A percentile compares a stretch with the other conserved stretches of the same genome.
These are phyloP conservation scores for Mesoclemmys tuberculata DNA, from an alignment of 2,113 vertebrate species.

Conservation along the genomic window DNA sequence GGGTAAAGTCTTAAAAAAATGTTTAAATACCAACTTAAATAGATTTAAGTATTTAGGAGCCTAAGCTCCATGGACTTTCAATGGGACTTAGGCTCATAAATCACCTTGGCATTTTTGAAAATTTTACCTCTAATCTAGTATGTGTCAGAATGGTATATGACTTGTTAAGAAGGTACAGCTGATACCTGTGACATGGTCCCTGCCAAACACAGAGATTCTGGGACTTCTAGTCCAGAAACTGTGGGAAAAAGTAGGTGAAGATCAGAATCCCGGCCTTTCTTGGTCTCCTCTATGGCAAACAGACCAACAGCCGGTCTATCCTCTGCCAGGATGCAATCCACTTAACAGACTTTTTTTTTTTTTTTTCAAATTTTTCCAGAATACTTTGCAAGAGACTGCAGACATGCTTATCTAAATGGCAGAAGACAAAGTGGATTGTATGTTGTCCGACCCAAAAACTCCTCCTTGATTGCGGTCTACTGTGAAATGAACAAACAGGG, in stretches of 20 bases:
- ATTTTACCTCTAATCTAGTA: not conserved
- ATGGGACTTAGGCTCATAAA: not conserved
- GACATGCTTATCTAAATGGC: not conserved
- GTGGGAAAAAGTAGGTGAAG: not conserved
- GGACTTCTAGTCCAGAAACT: not conserved
- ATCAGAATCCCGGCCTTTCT: not conserved
- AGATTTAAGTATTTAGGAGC: no score
- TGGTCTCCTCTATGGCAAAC: not conserved
- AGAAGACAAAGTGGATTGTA: constrained; percentile 23
- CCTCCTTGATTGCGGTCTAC: not conserved
- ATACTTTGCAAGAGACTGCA: constrained; percentile 37
- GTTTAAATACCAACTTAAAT: no score
- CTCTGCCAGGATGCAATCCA: not conserved
- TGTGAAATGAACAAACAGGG: not conserved
- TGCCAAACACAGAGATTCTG: not conserved
- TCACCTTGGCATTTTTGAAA: not conserved
- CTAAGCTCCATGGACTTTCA: not conserved
- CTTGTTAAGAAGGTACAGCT: not conserved
- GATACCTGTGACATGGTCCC: not conserved
- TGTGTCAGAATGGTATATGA: not conserved
- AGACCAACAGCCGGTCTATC: not conserved
- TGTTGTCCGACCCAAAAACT: not conserved
- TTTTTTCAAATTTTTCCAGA: not conserved
- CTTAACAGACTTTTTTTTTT: not conserved
- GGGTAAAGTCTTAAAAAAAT: no score